Evolutionary conservation across 2,888 invertebrate species (phyloP).

Genomic region (Abscondita cerata): DNA sequence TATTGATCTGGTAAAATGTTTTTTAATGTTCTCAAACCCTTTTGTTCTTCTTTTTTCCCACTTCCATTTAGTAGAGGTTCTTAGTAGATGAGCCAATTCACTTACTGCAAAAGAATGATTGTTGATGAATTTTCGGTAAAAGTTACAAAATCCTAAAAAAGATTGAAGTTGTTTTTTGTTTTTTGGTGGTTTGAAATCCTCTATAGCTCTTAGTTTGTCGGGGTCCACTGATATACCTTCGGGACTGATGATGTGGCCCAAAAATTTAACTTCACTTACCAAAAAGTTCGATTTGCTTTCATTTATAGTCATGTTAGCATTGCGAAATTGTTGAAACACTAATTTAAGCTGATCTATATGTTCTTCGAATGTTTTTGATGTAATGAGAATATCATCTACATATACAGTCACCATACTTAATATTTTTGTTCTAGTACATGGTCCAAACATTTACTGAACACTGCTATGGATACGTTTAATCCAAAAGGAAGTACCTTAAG

Average conservation of each 20-base stretch:
- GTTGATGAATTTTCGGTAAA: constrained; percentile 31
- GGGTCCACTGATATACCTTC: constrained; percentile 38
- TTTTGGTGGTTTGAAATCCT: constrained; percentile 34
- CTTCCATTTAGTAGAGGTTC: constrained; percentile 1
- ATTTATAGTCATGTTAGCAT: constrained; percentile 20
- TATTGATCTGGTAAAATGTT: no score
- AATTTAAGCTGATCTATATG: constrained; percentile 31
- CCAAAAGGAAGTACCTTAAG: constrained; percentile 37
- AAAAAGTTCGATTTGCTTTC: constrained; percentile 40
- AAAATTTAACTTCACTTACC: constrained; percentile 36
- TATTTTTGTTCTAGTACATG: constrained; percentile 29
- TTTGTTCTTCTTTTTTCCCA: constrained; percentile 5
- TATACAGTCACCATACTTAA: constrained; percentile 9
- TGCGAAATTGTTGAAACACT: constrained; percentile 24
- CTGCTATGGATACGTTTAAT: constrained; percentile 27
- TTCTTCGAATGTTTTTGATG: constrained; percentile 28
- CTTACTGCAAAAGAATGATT: constrained; percentile 1
- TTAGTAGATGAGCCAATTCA: neutral
- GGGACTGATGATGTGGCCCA: constrained; percentile 37
- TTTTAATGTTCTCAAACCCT: no score
- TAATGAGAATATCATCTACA: constrained; percentile 35
- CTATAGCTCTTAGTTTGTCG: constrained; percentile 35
- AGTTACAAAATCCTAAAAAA: constrained; percentile 38
- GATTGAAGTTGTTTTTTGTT: constrained; percentile 29
- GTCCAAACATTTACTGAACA: constrained; percentile 31